A percentile compares a stretch with the other conserved stretches of the same genome.
These are phyloP conservation scores for Monoplex corrugatus DNA, from an alignment of 2,888 invertebrate species.

Conservation along the genomic window DNA sequence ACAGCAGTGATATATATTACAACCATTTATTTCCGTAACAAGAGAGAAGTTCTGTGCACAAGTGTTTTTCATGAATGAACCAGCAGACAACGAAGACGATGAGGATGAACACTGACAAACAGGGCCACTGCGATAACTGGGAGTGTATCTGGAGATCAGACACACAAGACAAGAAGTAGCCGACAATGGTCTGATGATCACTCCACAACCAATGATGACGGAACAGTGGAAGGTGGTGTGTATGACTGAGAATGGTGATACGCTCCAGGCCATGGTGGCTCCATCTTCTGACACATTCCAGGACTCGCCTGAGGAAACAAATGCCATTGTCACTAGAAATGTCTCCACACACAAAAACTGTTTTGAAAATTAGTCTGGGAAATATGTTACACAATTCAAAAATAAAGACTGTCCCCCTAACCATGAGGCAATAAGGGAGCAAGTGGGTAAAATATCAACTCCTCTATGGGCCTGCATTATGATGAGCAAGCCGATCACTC, in stretches of 20 bases:
- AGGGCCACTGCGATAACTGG: background rate
- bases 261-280: constrained; percentile 12
- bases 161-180: background rate
- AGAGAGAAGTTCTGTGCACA: constrained; percentile 24
- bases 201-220: constrained; percentile 36
- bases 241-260: background rate
- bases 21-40: background rate
- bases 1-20: background rate
- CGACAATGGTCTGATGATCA: constrained; percentile 1
- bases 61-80: background rate
- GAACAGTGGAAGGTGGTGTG: background rate
- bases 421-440: too few species aligned
- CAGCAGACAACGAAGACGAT: background rate
- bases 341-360: too few species aligned
- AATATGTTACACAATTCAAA: too few species aligned
- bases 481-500: too few species aligned
- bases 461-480: too few species aligned
- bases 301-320: constrained; percentile 12
- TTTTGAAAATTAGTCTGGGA: too few species aligned
- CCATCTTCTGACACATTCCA: background rate
- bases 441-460: too few species aligned
- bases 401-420: too few species aligned
- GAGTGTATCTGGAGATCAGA: constrained; percentile 2
- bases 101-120: background rate
- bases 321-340: too few species aligned